Percentiles rank a stretch among this genome's conserved stretches.
phyloP scores from a whole-genome alignment of 2,888 invertebrate species.

The Priocnemis perturbator region DNA sequence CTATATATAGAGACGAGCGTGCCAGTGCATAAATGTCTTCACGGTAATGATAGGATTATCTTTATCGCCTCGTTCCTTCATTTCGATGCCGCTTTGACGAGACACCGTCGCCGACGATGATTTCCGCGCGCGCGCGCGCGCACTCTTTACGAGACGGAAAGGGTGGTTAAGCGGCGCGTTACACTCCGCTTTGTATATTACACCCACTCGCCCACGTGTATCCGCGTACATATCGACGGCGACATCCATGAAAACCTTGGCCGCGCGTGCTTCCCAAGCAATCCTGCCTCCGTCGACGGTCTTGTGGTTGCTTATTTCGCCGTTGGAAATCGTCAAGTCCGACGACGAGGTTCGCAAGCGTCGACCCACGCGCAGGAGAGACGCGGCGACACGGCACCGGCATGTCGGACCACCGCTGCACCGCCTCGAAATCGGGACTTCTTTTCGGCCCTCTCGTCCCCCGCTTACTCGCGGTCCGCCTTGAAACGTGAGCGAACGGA shows the following conservation, averaged over 20 bases:
- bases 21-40: constrained; percentile 29
- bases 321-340: constrained; percentile 48
- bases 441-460: constrained; percentile 7
- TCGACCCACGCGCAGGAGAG: constrained; percentile 40
- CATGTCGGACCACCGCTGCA: constrained; percentile 34
- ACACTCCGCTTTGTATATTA: constrained; percentile 45
- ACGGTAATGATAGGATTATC: constrained; percentile 28
- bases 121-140: neutral
- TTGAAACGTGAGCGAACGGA: too few relatives aligned
- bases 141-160: neutral
- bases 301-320: too few relatives aligned
- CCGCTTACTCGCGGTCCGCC: neutral
- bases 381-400: constrained; percentile 38
- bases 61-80: constrained; percentile 27
- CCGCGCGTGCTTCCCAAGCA: constrained; percentile 20
- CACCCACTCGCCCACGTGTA: constrained; percentile 36
- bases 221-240: neutral
- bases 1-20: neutral
- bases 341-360: constrained; percentile 35
- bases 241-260: constrained; percentile 47
- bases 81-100: constrained; percentile 12
- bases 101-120: neutral
- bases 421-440: constrained; percentile 29
- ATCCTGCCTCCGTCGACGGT: constrained; percentile 9
- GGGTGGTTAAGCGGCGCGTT: constrained; percentile 5